Evolutionary conservation across 2,113 vertebrate species (phyloP).

Genomic region (Lamprotornis superbus): DNA sequence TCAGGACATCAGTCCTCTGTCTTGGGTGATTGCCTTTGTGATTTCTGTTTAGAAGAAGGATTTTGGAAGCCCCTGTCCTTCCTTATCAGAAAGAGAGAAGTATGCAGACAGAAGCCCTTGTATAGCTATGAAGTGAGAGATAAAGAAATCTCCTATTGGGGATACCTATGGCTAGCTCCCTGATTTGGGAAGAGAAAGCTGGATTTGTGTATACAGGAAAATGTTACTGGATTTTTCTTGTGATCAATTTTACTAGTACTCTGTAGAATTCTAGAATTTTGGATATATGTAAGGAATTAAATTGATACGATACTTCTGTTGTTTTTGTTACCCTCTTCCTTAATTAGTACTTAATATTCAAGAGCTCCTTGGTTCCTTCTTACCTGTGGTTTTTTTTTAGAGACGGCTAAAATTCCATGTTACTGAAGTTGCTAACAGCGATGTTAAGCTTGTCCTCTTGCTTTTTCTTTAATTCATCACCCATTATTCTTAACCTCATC

Average conservation of each 20-base stretch:
- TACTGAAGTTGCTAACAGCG: background rate
- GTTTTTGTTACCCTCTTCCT: background rate
- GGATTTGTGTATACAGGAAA: background rate
- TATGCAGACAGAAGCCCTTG: background rate
- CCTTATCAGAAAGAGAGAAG: background rate
- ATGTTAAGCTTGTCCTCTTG: background rate
- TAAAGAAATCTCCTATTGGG: background rate
- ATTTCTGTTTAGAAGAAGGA: background rate
- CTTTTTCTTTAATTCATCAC: background rate
- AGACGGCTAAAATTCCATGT: background rate
- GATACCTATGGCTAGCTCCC: background rate
- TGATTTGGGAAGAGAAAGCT: background rate
- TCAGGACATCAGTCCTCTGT: background rate
- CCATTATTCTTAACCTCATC: background rate
- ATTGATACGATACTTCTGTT: background rate
- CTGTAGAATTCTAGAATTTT: background rate
- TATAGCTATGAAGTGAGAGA: background rate
- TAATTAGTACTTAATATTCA: background rate
- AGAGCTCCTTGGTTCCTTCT: background rate
- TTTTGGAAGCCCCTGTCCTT: background rate
- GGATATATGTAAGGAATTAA: background rate
- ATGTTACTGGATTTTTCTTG: background rate
- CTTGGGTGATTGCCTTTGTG: background rate
- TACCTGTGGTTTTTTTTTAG: background rate
- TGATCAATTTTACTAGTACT: background rate